These are phyloP conservation scores for Falcunculus frontatus DNA, from an alignment of 2,113 vertebrate genomes.

Conservation along the genomic window DNA sequence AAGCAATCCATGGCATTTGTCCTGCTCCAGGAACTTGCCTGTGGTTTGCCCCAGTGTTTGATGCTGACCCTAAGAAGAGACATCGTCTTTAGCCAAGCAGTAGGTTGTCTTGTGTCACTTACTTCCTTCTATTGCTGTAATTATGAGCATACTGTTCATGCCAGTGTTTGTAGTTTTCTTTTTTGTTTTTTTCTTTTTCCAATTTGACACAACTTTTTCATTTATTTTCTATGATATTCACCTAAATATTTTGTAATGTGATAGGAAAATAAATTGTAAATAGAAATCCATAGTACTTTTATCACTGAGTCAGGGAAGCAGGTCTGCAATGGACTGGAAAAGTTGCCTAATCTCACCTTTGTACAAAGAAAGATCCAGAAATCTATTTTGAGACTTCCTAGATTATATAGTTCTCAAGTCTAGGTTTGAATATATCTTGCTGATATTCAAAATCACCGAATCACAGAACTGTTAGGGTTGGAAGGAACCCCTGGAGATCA, in stretches of 20 bases:
- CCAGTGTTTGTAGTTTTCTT: not conserved
- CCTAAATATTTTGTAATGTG: not conserved
- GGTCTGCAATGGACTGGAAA: not conserved
- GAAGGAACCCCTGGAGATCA: not conserved
- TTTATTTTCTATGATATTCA: not conserved
- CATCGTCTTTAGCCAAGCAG: slow-evolving; percentile 94
- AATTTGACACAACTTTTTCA: not conserved
- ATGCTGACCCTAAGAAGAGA: slow-evolving; percentile 90
- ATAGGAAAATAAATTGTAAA: not conserved
- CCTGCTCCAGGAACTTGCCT: slow-evolving; percentile 91
- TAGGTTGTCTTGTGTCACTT: slow-evolving; percentile 69
- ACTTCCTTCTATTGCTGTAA: not conserved
- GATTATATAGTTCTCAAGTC: not conserved
- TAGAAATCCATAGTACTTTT: not conserved
- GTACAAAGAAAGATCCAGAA: not conserved
- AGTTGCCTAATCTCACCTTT: not conserved
- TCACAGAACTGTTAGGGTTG: not conserved
- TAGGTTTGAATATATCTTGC: not conserved
- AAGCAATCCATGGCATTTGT: slow-evolving; percentile 92
- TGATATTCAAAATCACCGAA: not conserved
- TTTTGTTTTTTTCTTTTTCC: not conserved
- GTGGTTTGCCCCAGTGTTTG: slow-evolving; percentile 87
- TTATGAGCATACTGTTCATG: not conserved
- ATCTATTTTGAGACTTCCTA: not conserved
- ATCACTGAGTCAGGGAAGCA: not conserved